Percentiles rank a stretch among this genome's conserved stretches.
These are phyloP conservation scores for Mormyrus proboscirostris DNA, from an alignment of 2,797 vertebrate genomes.

Conservation along the genomic window DNA sequence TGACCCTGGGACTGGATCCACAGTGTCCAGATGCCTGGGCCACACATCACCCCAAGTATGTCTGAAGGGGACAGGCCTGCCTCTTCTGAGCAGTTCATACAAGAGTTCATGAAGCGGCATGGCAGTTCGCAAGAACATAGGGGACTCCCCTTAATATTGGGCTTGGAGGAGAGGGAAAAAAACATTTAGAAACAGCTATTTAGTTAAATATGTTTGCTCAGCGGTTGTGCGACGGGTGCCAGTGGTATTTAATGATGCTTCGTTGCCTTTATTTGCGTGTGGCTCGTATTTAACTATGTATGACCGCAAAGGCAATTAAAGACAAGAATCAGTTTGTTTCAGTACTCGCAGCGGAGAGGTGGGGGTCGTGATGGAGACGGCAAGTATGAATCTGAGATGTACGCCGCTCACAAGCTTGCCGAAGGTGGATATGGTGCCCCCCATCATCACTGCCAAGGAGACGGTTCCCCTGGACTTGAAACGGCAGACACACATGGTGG, in stretches of 20 bases:
- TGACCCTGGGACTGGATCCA: not conserved
- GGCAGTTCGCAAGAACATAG: not conserved
- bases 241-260: not conserved
- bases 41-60: not conserved
- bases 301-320: constrained; percentile 11
- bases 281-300: constrained; percentile 8
- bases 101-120: not conserved
- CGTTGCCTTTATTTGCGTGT: constrained; percentile 7
- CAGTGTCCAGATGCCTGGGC: not conserved
- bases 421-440: not conserved
- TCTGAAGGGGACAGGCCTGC: not conserved
- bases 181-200: constrained; percentile 2
- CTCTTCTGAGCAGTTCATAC: not conserved
- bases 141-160: not conserved
- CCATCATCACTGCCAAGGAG: not conserved
- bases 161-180: not conserved
- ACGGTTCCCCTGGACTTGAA: not conserved
- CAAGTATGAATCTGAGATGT: not conserved
- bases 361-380: not conserved
- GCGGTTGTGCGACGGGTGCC: not conserved
- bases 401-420: not conserved
- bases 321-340: constrained; percentile 17
- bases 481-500: not conserved
- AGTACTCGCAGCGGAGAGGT: not conserved
- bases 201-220: constrained; percentile 2